Evolutionary conservation across 1,140 invertebrate species (phyloP), one percentile per base, ranked within the genome.

Genomic region (Episyrphus balteatus): DNA sequence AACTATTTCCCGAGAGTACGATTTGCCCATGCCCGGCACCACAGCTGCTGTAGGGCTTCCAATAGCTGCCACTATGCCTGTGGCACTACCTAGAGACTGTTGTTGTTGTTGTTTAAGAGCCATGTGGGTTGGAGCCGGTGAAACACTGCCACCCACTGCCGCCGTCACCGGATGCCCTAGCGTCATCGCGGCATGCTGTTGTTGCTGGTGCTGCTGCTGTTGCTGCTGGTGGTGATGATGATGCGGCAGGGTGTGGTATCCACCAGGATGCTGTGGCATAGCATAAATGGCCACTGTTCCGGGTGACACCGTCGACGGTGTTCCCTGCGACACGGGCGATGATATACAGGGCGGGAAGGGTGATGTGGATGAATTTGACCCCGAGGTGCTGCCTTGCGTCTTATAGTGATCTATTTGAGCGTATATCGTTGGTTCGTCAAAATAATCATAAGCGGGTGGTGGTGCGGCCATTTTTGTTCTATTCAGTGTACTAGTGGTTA

Each of bases 1-100:
- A 13, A 89, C 85, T 10, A 88, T 82, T 66, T 89, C 86, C 51
- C 84, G 71, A 52, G 74, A 62, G 49, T 75, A 76, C 43, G 60
- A 66, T 53, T 66, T 66, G 21, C 59, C 61, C 45, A 63, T 58
- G 5, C 53, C 61, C 10, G 63, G 56, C 1, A 64, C 46, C 66
- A 65, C 11, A 65, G 34, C n/a, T 48, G 55, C 12, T 54, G 61
- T 50, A 63, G 66, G 17, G 53, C 40, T 31, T 54, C 40, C 10
- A 57, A 59, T 47, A 66, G 62, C 11, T 62, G 48, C 14, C n/a
- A 60, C 52, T 2, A 63, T 56, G 14, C 59, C 19, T 62, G 59
- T 7, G 60, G 51, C 81, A 59, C 21, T 26, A 26, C 21, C 21
- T 87, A 82, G 57, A 87, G 79, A 66, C 51, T 7, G 63, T 58